Evolutionary conservation across 2,888 invertebrate genomes (phyloP).

Genomic region (Busseola fusca): DNA sequence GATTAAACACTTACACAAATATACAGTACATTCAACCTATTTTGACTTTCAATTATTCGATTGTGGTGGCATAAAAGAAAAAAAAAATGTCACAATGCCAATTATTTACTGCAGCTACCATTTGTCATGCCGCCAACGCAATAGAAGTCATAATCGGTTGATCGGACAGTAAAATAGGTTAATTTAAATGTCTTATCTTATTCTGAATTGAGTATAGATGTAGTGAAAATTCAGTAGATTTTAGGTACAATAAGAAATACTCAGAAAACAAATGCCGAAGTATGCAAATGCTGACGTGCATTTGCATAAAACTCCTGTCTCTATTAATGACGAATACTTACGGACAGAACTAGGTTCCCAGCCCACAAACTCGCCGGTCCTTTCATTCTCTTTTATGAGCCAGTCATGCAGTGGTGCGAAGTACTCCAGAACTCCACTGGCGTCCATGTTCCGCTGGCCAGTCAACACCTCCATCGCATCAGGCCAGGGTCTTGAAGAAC

Average conservation of each 20-base stretch:
- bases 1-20: too few relatives aligned
- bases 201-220: neutral
- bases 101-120: too few relatives aligned
- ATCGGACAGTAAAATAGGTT: too few relatives aligned
- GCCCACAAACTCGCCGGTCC: constrained; percentile 89
- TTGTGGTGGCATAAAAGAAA: too few relatives aligned
- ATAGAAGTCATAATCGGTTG: too few relatives aligned
- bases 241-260: neutral
- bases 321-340: constrained; percentile 59
- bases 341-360: constrained; percentile 87
- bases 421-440: constrained; percentile 91
- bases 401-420: constrained; percentile 92
- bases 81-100: too few relatives aligned
- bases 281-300: neutral
- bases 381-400: constrained; percentile 91
- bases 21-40: too few relatives aligned
- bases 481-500: constrained; percentile 91
- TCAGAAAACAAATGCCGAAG: neutral
- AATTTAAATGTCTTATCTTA: too few relatives aligned
- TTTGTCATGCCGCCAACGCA: too few relatives aligned
- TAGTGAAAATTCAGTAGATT: neutral
- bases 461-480: constrained; percentile 93
- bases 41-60: too few relatives aligned
- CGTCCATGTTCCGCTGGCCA: constrained; percentile 91
- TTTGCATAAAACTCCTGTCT: neutral